phyloP scores from a whole-genome alignment of 2,113 vertebrate genomes.

The Fulmarus glacialis region DNA sequence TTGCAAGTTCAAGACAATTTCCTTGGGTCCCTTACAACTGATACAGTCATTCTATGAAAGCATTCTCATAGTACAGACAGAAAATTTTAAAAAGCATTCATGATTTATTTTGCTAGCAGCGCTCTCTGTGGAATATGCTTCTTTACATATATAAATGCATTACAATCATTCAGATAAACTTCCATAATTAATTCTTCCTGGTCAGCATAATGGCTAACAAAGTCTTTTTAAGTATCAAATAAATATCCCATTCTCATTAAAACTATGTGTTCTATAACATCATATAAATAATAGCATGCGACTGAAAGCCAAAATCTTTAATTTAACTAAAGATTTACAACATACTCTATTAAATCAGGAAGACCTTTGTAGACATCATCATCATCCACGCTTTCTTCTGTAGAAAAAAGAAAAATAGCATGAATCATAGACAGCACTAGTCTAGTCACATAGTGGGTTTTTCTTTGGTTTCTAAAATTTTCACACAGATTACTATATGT shows the following conservation, averaged over 20 bases:
- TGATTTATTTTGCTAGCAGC: not conserved
- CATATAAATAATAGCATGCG: not conserved
- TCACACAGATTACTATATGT: not conserved
- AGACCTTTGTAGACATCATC: constrained; percentile 95
- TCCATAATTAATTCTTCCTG: not conserved
- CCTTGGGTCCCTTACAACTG: not conserved
- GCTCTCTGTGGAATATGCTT: not conserved
- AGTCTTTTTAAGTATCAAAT: not conserved
- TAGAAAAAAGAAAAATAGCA: constrained; percentile 70
- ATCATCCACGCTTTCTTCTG: constrained; percentile 89
- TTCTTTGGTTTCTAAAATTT: not conserved
- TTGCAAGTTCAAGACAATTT: not conserved
- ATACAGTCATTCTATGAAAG: not conserved
- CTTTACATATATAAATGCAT: not conserved
- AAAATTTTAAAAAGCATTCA: not conserved
- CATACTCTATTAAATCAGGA: constrained; percentile 95
- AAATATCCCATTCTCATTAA: not conserved
- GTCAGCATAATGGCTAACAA: not conserved
- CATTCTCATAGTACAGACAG: not conserved
- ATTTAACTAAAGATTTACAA: constrained; percentile 8
- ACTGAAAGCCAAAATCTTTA: not conserved
- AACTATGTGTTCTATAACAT: not conserved
- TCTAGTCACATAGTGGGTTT: not conserved
- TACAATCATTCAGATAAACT: not conserved
- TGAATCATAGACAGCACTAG: not conserved